These are phyloP conservation scores for Gymnopithys bicolor DNA, from an alignment of 2,797 vertebrate genomes.

Conservation along the genomic window DNA sequence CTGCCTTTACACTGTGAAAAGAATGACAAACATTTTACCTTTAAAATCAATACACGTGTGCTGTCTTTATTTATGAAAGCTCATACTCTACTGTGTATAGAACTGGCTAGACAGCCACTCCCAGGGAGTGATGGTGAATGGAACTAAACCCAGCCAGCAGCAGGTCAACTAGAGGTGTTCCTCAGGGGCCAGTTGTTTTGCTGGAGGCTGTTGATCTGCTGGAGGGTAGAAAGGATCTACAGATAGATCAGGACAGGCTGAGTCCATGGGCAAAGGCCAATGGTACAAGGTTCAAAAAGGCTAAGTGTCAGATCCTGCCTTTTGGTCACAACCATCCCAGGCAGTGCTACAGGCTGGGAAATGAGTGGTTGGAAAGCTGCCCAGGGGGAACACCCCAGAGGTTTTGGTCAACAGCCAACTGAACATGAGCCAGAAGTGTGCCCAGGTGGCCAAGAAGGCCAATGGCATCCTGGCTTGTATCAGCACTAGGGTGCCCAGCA, in stretches of 20 bases:
- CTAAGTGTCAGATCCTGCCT: neutral
- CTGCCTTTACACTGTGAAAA: neutral
- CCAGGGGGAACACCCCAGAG: rapidly evolving
- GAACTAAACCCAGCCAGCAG: neutral
- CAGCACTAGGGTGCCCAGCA: neutral
- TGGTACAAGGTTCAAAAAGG: neutral
- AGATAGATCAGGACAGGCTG: neutral
- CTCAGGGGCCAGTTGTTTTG: neutral
- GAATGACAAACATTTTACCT: neutral
- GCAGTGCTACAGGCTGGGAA: neutral
- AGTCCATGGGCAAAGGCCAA: neutral
- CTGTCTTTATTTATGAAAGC: neutral
- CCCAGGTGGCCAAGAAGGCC: neutral
- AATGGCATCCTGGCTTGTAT: neutral
- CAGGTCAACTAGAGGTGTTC: neutral
- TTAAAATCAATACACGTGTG: neutral
- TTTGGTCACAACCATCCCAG: neutral
- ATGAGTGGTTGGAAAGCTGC: neutral
- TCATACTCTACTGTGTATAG: neutral
- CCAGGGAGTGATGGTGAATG: neutral
- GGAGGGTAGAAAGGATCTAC: neutral
- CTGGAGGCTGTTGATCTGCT: neutral
- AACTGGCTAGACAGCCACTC: no score
- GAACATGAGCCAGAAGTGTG: neutral
- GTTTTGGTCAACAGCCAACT: neutral